These are phyloP conservation scores for Oeneis ivallda DNA, from an alignment of 2,888 invertebrate genomes.

Conservation along the genomic window DNA sequence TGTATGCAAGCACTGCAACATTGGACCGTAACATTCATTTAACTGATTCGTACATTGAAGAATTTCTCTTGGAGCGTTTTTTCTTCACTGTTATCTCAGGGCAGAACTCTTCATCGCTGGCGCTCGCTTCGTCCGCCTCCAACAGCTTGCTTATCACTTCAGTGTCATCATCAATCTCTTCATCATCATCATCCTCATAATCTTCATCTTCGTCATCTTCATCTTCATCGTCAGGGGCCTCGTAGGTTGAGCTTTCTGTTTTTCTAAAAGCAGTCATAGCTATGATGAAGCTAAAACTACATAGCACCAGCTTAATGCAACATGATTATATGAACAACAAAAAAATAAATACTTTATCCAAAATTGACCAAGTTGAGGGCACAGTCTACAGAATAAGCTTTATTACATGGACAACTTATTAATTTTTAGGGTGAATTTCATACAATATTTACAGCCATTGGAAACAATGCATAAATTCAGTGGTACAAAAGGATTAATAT, in stretches of 20 bases:
- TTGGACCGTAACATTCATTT: not conserved
- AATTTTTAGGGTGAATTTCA: too few species aligned
- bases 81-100: constrained; percentile 33
- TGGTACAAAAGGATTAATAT: too few species aligned
- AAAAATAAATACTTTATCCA: not conserved
- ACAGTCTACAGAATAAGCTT: not conserved
- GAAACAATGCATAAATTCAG: too few species aligned
- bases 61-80: constrained; percentile 32
- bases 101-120: constrained; percentile 36
- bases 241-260: constrained; percentile 42
- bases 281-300: constrained; percentile 47
- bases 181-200: constrained; percentile 43
- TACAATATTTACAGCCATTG: too few species aligned
- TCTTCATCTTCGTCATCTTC: constrained; percentile 54
- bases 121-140: constrained; percentile 61
- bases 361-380: not conserved
- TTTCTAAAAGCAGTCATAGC: constrained; percentile 37
- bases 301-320: constrained; percentile 27
- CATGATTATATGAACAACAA: not conserved
- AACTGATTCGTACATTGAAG: constrained; percentile 30
- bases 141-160: constrained; percentile 70
- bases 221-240: constrained; percentile 47
- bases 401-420: not conserved
- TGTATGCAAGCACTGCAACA: not conserved
- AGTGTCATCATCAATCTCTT: constrained; percentile 61